Conservation (phyloP, 2,113 vertebrate genomes). For the Herpetotheres cachinnans region DNA sequence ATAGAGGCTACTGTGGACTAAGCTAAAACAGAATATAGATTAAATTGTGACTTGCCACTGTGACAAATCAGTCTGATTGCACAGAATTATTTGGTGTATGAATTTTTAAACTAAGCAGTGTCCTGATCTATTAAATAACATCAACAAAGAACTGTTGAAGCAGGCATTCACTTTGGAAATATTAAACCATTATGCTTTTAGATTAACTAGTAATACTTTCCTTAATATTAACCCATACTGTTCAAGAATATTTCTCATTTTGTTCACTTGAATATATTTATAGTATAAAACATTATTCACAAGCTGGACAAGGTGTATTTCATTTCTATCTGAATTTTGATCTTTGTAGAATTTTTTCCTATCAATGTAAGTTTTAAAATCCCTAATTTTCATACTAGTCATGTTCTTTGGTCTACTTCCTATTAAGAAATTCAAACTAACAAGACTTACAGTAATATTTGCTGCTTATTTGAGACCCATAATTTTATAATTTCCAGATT, state of each 20-base stretch:
- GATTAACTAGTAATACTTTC: neutral
- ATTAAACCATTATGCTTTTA: neutral
- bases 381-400: neutral
- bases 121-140: constrained; percentile 22
- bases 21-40: neutral
- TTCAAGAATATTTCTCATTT: neutral
- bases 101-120: constrained; percentile 38
- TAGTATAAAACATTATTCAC: neutral
- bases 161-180: neutral
- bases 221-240: neutral
- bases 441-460: neutral
- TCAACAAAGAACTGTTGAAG: neutral
- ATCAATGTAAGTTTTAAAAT: neutral
- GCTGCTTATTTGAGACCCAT: neutral
- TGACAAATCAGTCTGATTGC: neutral
- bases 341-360: neutral
- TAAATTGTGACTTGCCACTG: neutral
- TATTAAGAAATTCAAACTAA: neutral
- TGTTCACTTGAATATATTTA: neutral
- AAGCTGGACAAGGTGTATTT: neutral
- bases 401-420: neutral
- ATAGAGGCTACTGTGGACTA: neutral
- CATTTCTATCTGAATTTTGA: neutral
- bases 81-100: neutral
- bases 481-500: neutral